Percentiles rank a stretch among this genome's conserved stretches.
Conservation (phyloP, 2,797 vertebrate genomes). For the Platyrinchus mystaceus region DNA sequence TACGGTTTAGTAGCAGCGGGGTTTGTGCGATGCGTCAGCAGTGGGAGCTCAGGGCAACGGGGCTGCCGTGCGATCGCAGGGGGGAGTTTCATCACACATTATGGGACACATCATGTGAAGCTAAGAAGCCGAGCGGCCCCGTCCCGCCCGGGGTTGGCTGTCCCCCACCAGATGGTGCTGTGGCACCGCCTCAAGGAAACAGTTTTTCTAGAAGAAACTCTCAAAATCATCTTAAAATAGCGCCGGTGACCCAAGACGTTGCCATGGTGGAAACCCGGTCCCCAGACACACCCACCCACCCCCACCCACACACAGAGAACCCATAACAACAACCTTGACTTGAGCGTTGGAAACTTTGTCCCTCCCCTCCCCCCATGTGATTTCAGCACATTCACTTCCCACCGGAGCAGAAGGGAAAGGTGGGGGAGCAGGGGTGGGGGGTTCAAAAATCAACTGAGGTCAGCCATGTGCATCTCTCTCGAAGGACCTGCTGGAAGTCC, state of each 20-base stretch:
- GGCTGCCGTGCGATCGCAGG: not conserved
- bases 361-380: not conserved
- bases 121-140: not conserved
- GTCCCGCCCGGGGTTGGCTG: not conserved
- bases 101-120: accelerated
- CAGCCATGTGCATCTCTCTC: not conserved
- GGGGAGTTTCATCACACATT: accelerated
- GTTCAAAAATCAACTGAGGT: not conserved
- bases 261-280: not conserved
- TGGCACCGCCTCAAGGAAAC: not conserved
- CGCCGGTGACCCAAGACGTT: not conserved
- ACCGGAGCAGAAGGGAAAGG: not conserved
- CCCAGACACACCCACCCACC: not conserved
- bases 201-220: accelerated
- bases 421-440: accelerated
- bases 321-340: not conserved
- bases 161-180: not conserved
- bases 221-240: not conserved
- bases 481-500: not conserved
- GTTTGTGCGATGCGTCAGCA: not conserved
- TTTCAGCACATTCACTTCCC: not conserved
- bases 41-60: not conserved
- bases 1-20: accelerated
- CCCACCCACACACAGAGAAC: not conserved
- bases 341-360: not conserved